Percentiles rank a stretch among this genome's conserved stretches.
phyloP scores from a whole-genome alignment of 2,888 invertebrate species.

The Thecophora atra region DNA sequence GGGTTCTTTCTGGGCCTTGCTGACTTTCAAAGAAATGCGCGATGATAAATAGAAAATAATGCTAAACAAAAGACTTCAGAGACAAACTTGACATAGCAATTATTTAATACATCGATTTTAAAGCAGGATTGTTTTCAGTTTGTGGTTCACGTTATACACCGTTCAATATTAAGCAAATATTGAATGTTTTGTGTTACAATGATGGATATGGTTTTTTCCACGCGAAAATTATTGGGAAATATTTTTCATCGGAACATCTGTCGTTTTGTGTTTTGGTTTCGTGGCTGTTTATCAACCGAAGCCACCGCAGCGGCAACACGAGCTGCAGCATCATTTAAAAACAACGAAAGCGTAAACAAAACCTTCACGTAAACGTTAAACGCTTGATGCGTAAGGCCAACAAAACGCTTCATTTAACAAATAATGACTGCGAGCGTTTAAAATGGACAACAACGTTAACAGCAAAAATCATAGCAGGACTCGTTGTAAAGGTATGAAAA shows the following conservation, averaged over 20 bases:
- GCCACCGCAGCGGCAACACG: background rate
- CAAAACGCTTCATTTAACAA: constrained; percentile 63
- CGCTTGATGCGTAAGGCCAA: constrained; percentile 59
- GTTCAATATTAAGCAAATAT: too few species aligned
- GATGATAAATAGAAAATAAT: background rate
- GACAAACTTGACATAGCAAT: constrained; percentile 5
- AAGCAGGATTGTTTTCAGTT: too few species aligned
- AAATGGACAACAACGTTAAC: background rate
- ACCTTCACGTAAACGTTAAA: constrained; percentile 45
- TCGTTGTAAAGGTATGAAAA: too few species aligned
- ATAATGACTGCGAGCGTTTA: constrained; percentile 57
- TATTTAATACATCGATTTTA: too few species aligned
- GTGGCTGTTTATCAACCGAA: background rate
- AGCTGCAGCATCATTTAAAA: constrained; percentile 14
- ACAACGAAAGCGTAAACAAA: constrained; percentile 14
- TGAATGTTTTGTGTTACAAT: too few species aligned
- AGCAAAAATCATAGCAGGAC: too few species aligned
- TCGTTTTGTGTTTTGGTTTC: constrained; percentile 8
- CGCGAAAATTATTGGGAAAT: background rate
- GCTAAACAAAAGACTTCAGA: constrained; percentile 13
- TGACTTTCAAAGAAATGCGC: background rate
- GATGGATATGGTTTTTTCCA: too few species aligned
- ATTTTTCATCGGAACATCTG: background rate
- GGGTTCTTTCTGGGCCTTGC: too few species aligned
- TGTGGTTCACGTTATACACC: too few species aligned